Percentiles rank a stretch among this genome's conserved stretches.
These are phyloP conservation scores for Lithophane ornitopus DNA, from an alignment of 2,888 invertebrate species.

Conservation along the genomic window DNA sequence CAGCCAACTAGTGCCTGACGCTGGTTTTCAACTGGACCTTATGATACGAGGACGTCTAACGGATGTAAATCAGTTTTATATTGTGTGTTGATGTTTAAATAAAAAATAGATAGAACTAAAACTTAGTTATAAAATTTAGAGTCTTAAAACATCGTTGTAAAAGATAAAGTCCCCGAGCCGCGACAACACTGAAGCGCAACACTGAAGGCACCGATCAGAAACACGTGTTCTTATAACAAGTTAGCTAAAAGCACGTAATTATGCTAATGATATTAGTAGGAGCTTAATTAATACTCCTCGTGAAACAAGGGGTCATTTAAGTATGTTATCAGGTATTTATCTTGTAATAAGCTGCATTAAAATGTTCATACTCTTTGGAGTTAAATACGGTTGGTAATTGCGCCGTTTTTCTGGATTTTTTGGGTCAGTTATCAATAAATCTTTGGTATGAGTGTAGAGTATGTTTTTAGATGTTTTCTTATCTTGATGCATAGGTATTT, in stretches of 20 bases:
- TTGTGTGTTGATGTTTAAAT: too few relatives aligned
- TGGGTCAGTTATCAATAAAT: neutral
- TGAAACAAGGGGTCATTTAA: constrained; percentile 45
- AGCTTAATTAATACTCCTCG: constrained; percentile 38
- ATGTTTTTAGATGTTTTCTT: neutral
- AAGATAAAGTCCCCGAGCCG: neutral
- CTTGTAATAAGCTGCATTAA: constrained; percentile 41
- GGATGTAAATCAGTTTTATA: too few relatives aligned
- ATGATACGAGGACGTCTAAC: too few relatives aligned
- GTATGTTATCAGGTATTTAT: constrained; percentile 35
- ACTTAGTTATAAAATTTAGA: neutral
- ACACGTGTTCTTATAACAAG: constrained; percentile 38
- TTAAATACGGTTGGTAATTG: neutral
- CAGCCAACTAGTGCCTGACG: too few relatives aligned
- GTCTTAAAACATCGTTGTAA: neutral
- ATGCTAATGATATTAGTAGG: constrained; percentile 54
- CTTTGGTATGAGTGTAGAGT: neutral
- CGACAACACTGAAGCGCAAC: too few relatives aligned
- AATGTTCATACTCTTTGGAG: constrained; percentile 2
- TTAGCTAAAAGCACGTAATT: constrained; percentile 54
- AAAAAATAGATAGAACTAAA: neutral
- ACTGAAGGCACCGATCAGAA: constrained; percentile 43
- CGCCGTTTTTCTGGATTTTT: constrained; percentile 15
- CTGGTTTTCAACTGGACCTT: too few relatives aligned
- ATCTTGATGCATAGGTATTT: neutral